Base-by-base conservation (phyloP, 2,888 invertebrate genomes). In the Hetaerina titia region DNA sequence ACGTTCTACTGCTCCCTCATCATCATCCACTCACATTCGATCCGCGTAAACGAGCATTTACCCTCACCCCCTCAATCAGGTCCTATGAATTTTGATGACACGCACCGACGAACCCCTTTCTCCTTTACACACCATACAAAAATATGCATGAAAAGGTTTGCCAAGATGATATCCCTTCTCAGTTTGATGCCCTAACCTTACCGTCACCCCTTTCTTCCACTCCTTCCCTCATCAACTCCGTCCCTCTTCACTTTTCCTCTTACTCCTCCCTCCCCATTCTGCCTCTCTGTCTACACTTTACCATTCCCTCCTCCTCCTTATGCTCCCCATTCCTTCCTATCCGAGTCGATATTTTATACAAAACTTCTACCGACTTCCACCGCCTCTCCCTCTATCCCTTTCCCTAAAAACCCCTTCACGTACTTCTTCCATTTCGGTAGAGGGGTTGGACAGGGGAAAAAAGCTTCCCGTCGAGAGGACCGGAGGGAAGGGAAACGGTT, bases 61-160 rank as follows among this genome's bases (percentile, higher is more conserved):
- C 81, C 81, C 31, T 81, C 81, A 81, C 92, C 74, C 25, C 56
- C n/a, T 56, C 69, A 19, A 92, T n/a, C 92, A 19, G 64, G 45
- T 64, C 69, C 31, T 31, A 64, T 92, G 92, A 92, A 92, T 56
- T 63, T 22, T 69, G 69, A 92, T 92, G 69, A 56, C 64, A 69
- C 57, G 74, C 69, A 19, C 56, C 56, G 92, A 17, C 11, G 45
- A 89, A n/a, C 58, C 58, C 89, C 15, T 31, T 31, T 31, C 31
- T 31, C 81, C 22, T 31, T 81, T 81, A 25, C 25, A 81, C 81
- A 31, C 31, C 31, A 25, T 13, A 31, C 25, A 81, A 81, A 81
- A 81, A 31, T 45, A 81, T 81, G 31, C 19, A 81, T 81, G 31
- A 81, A 81, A 81, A 81, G 25, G 19, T 81, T 11, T 31, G 11